Conservation (phyloP, 2,888 invertebrate genomes). For the Pheosia tremula region DNA sequence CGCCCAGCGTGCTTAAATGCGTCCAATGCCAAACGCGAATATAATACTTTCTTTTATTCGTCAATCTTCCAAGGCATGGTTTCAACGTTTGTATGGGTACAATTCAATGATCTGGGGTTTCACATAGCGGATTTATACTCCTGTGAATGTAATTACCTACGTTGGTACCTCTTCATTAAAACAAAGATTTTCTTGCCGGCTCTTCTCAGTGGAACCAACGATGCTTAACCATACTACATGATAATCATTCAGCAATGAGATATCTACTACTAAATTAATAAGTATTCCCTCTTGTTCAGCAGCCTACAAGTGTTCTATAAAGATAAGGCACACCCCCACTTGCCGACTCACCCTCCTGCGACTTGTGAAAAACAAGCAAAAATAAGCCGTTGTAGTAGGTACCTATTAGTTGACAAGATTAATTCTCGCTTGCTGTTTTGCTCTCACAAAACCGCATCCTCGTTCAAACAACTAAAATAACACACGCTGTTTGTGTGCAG, state of each 20-base stretch:
- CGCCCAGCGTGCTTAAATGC: slow-evolving; percentile 20
- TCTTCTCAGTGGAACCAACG: no score
- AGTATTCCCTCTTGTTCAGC: slow-evolving; percentile 19
- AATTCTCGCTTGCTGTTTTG: slow-evolving; percentile 41
- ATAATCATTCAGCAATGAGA: no score
- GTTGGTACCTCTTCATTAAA: no score
- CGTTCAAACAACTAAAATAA: slow-evolving; percentile 39
- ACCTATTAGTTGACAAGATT: slow-evolving; percentile 55
- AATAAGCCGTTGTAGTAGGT: slow-evolving; percentile 45
- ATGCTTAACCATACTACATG: no score
- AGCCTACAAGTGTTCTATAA: slow-evolving; percentile 35
- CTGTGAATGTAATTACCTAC: no score
- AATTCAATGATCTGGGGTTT: no score
- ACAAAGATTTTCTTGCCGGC: no score
- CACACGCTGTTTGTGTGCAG: slow-evolving; percentile 29
- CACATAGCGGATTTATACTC: no score
- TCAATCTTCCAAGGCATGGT: no score
- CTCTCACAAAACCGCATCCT: slow-evolving; percentile 39
- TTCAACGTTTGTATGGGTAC: no score
- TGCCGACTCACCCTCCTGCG: slow-evolving; percentile 39
- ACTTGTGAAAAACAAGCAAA: slow-evolving; percentile 48
- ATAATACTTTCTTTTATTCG: slow-evolving; percentile 11
- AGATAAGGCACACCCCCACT: slow-evolving; percentile 74
- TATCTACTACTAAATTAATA: background rate
- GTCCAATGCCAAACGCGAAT: slow-evolving; percentile 16